These are phyloP conservation scores for Deilephila porcellus DNA, from an alignment of 2,888 invertebrate genomes.

Conservation along the genomic window DNA sequence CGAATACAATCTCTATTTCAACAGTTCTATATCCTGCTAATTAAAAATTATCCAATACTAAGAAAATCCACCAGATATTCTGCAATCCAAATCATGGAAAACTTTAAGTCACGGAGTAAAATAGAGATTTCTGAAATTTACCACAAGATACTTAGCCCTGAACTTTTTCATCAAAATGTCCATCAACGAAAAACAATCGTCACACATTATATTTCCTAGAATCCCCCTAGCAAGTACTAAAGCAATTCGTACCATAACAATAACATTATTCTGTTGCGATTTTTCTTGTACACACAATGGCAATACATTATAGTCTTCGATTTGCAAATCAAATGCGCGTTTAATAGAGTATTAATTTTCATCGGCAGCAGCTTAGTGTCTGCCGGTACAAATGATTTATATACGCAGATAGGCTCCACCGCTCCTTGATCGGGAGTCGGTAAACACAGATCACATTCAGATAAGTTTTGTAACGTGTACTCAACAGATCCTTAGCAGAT, in stretches of 20 bases:
- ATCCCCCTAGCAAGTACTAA: not conserved
- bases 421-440: slow-evolving; percentile 48
- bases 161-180: no score
- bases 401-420: slow-evolving; percentile 57
- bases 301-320: slow-evolving; percentile 37
- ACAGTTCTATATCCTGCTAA: not conserved
- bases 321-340: slow-evolving; percentile 74
- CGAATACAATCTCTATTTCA: slow-evolving; percentile 38
- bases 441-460: slow-evolving; percentile 48
- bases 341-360: slow-evolving; percentile 64
- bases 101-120: no score
- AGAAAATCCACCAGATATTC: no score
- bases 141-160: no score
- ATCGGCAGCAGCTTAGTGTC: slow-evolving; percentile 60
- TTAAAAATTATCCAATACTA: not conserved
- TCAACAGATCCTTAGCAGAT: not conserved
- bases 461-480: slow-evolving; percentile 45
- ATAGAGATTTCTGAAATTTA: no score
- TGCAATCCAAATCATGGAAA: no score
- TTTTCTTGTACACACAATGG: slow-evolving; percentile 1
- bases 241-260: not conserved
- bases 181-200: no score
- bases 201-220: no score
- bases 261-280: not conserved
- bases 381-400: slow-evolving; percentile 65